Base-by-base conservation (phyloP, 2,113 vertebrate genomes). In the Notechis scutatus region DNA sequence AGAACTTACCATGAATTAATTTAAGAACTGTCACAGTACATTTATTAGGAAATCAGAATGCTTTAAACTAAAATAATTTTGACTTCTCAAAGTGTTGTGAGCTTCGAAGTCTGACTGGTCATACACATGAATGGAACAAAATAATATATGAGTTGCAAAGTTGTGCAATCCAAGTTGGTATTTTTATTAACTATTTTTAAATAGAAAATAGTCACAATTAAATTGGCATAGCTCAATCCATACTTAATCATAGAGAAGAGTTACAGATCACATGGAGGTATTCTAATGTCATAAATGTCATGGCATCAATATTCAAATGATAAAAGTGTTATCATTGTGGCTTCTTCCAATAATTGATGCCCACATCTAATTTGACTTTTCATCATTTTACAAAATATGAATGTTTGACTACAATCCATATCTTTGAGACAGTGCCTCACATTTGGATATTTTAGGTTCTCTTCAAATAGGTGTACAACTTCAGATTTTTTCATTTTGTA, bases 1-100 rank as follows among this genome's bases (percentile, higher is more conserved):
- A 64, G 54, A 96, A 97, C 96, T 95, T 93, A 94, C 0, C 57
- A 95, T 96, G 95, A 95, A 94, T 96, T 95, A 95, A 95, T 61
- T 81, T 93, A 92, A 92, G 39, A 93, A 93, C 95, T 87, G 50
- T 85, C 69, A 88, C n/a, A 95, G 93, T 7, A 3, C 39, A 93
- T 23, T 47, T 92, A 52, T 93, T 20, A 87, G 85, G 91, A 64
- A 92, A 96, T 92, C 3, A 92, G 90, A 95, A 94, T 90, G 2
- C 39, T 94, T 69, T 87, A 91, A 93, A 95, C 90, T 92, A 94
- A 96, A 97, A 96, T 94, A 18, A 52, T 0, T 52, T 12, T 96
- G 15, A 23, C 42, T 34, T 95, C 95, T 91, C 85, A 94, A 96
- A 95, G 7, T 3, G 23, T 85, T 3, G 1, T 94, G 3, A 92